Conservation (phyloP, 2,888 invertebrate genomes). For the Stictocephala bisonia region DNA sequence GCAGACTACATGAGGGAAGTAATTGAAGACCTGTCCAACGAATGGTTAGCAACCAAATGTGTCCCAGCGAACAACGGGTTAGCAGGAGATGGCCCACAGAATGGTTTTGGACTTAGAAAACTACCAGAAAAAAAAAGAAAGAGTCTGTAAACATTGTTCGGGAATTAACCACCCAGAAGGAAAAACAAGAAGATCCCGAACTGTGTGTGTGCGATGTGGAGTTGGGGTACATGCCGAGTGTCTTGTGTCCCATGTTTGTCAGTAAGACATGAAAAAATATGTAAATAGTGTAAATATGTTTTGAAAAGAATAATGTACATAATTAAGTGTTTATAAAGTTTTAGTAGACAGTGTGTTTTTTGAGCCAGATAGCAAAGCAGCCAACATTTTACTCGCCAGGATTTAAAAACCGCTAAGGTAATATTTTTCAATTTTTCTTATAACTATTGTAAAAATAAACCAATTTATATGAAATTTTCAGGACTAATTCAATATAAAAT, state of each 20-base stretch:
- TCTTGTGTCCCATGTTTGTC: background rate
- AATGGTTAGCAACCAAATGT: conserved; percentile 8
- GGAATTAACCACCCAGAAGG: background rate
- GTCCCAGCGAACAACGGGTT: background rate
- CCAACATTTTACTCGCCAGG: too few relatives aligned
- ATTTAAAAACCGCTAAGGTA: too few relatives aligned
- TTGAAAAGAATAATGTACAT: too few relatives aligned
- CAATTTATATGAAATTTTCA: too few relatives aligned
- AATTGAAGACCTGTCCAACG: background rate
- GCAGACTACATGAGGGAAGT: background rate
- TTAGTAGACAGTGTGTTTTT: too few relatives aligned
- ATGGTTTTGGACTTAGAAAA: background rate
- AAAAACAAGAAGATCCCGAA: background rate
- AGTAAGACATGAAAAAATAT: too few relatives aligned
- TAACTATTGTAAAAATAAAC: too few relatives aligned
- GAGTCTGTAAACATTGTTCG: background rate
- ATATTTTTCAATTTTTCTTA: too few relatives aligned
- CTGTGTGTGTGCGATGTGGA: background rate
- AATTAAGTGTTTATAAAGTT: too few relatives aligned
- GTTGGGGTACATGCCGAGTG: conserved; percentile 3
- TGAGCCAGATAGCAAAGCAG: too few relatives aligned
- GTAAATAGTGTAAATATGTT: too few relatives aligned
- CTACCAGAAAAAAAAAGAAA: conserved; percentile 14
- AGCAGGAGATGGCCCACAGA: background rate
- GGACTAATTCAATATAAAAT: too few relatives aligned